These are phyloP conservation scores for Panulirus ornatus DNA, from an alignment of 1,140 invertebrate genomes.

Conservation along the genomic window DNA sequence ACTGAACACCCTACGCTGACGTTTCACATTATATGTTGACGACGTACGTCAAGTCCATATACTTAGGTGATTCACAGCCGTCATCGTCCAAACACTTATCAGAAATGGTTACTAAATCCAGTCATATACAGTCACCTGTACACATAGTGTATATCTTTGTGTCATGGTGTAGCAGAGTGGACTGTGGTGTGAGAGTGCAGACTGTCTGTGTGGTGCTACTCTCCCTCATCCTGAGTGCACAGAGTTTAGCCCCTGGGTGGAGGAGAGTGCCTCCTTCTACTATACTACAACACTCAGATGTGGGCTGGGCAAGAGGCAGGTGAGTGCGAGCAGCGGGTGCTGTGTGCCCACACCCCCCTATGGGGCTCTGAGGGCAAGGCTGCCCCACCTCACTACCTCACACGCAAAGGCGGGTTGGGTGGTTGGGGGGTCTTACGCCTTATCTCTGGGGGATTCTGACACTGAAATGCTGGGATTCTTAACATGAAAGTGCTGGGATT, in stretches of 20 bases:
- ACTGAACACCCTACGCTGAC: no score
- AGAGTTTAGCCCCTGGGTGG: neutral
- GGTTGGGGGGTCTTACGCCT: neutral
- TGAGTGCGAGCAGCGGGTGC: no score
- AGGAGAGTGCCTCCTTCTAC: neutral
- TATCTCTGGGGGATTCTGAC: neutral
- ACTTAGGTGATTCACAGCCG: no score
- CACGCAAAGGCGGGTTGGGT: no score
- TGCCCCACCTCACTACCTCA: neutral
- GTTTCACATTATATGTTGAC: no score
- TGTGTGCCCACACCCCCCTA: no score
- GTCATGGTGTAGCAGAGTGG: no score
- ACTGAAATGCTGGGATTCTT: neutral
- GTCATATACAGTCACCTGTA: neutral
- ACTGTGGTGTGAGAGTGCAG: no score
- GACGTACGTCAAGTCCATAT: no score
- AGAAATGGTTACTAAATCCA: no score
- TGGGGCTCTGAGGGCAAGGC: no score
- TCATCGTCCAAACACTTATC: neutral
- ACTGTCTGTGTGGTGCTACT: neutral
- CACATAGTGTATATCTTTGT: no score
- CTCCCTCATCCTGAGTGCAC: neutral
- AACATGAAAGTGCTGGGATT: conserved; percentile 1
- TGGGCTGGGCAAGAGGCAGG: neutral
- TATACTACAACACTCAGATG: neutral